Conservation (phyloP, 2,888 invertebrate species). For the Tetranychus piercei region DNA sequence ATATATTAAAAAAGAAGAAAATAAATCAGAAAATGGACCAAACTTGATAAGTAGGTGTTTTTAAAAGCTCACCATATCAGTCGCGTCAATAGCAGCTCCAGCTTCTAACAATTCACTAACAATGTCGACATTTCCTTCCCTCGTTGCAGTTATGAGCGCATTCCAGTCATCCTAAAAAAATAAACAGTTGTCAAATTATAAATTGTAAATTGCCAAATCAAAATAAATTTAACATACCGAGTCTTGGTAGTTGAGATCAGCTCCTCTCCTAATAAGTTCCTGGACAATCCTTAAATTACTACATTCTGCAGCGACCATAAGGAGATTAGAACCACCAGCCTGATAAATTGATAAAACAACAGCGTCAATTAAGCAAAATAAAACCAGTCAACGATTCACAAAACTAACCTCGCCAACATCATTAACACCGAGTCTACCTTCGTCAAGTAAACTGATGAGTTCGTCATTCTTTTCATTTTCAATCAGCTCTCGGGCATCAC, state of each 20-base stretch:
- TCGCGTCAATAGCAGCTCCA: conserved; percentile 64
- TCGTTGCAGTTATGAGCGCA: conserved; percentile 69
- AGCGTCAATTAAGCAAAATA: neutral
- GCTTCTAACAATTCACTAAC: conserved; percentile 62
- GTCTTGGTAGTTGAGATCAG: conserved; percentile 78
- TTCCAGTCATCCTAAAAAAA: conserved; percentile 64
- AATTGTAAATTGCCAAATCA: conserved; percentile 8
- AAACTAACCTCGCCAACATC: conserved; percentile 9
- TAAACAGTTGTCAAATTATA: conserved; percentile 21
- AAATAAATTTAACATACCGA: conserved; percentile 37
- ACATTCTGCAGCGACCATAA: conserved; percentile 72
- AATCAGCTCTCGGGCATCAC: conserved; percentile 5
- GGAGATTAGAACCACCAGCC: conserved; percentile 74
- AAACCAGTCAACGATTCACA: neutral
- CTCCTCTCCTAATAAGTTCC: conserved; percentile 66
- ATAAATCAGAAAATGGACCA: neutral
- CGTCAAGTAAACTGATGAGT: neutral
- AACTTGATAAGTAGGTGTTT: conserved; percentile 31
- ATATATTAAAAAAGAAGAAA: neutral
- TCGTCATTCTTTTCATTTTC: neutral
- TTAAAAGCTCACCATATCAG: conserved; percentile 50
- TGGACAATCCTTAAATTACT: conserved; percentile 66
- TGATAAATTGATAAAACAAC: conserved; percentile 33
- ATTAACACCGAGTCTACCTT: conserved; percentile 5
- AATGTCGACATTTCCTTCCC: conserved; percentile 64